Evolutionary conservation across 2,797 vertebrate species (phyloP).

Genomic region (Mus caroli): DNA sequence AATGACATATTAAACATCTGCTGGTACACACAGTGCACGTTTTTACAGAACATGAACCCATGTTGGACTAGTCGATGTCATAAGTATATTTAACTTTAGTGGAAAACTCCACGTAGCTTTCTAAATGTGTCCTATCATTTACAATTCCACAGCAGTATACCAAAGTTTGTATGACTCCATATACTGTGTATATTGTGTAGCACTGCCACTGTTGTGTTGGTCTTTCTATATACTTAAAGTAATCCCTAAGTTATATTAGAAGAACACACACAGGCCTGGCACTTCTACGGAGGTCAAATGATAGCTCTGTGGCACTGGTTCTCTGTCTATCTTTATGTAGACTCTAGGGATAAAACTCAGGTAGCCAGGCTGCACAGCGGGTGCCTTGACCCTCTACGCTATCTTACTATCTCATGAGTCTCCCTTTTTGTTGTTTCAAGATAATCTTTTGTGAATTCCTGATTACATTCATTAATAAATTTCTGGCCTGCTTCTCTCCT

Average conservation of each 20-base stretch:
- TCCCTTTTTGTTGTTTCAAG: background rate
- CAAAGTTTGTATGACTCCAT: background rate
- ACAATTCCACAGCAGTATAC: no score
- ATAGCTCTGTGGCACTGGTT: background rate
- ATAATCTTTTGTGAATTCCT: background rate
- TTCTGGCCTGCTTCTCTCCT: background rate
- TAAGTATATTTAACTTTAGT: background rate
- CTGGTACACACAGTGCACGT: background rate
- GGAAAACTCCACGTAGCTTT: background rate
- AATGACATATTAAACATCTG: background rate
- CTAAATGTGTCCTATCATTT: background rate
- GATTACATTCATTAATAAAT: constrained; percentile 18
- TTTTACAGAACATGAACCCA: background rate
- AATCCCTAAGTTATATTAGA: background rate
- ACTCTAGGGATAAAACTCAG: background rate
- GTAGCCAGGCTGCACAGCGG: no score
- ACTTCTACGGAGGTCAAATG: no score
- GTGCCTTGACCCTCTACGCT: background rate
- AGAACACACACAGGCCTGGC: background rate
- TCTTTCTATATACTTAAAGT: background rate
- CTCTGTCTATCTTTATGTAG: background rate
- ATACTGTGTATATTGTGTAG: background rate
- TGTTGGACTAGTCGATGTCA: background rate
- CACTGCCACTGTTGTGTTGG: rapidly evolving
- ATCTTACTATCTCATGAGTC: background rate